Evolutionary conservation across 2,888 invertebrate species (phyloP).

Genomic region (Micoletzkya japonica): DNA sequence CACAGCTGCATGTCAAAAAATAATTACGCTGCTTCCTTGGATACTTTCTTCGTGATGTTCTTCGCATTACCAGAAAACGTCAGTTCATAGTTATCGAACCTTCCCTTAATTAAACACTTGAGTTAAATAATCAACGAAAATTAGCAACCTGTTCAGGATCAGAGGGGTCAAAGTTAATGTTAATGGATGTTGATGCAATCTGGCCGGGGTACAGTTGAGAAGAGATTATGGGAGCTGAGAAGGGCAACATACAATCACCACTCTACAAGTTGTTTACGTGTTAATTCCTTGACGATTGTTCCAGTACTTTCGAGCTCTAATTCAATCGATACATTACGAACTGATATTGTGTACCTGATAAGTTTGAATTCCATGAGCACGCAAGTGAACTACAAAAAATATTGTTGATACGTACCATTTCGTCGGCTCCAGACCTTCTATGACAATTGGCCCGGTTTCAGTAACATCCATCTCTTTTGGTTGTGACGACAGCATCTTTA

Average conservation of each 20-base stretch:
- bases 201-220: conserved; percentile 60
- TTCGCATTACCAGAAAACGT: conserved; percentile 55
- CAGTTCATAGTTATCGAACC: conserved; percentile 57
- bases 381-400: background rate
- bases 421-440: conserved; percentile 54
- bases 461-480: conserved; percentile 40
- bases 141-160: conserved; percentile 51
- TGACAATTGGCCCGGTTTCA: conserved; percentile 40
- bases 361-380: too few relatives aligned
- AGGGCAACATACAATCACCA: background rate
- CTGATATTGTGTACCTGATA: conserved; percentile 46
- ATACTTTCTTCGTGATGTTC: conserved; percentile 57
- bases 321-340: conserved; percentile 55
- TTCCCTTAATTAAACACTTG: conserved; percentile 25
- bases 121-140: background rate
- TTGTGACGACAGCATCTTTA: background rate
- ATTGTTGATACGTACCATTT: conserved; percentile 20
- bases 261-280: conserved; percentile 35
- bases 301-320: conserved; percentile 45
- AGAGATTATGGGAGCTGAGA: conserved; percentile 58
- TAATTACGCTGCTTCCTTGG: conserved; percentile 54
- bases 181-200: conserved; percentile 60
- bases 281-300: conserved; percentile 55
- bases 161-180: conserved; percentile 60
- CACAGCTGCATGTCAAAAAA: background rate